Evolutionary conservation across 2,797 vertebrate genomes (phyloP).

Genomic region (Phataginus tricuspis): DNA sequence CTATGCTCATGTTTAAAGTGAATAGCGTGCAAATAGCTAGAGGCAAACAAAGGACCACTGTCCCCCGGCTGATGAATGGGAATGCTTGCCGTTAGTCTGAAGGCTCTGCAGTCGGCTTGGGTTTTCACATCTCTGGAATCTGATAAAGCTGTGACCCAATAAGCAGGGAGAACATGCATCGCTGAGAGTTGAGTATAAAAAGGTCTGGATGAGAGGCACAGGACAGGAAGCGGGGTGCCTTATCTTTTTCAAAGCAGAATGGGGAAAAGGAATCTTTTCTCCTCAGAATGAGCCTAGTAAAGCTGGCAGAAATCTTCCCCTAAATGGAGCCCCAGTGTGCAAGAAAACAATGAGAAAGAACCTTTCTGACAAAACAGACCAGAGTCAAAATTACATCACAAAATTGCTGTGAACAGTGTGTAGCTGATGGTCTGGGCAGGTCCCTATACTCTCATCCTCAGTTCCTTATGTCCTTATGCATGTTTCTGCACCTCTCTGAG

Average conservation of each 20-base stretch:
- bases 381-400: background rate
- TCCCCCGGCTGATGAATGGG: slow-evolving; percentile 26
- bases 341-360: background rate
- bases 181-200: background rate
- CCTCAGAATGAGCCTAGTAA: background rate
- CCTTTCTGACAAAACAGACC: background rate
- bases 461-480: background rate
- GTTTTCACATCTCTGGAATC: slow-evolving; percentile 43
- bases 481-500: background rate
- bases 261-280: background rate
- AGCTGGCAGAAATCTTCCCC: background rate
- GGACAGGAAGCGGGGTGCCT: slow-evolving; percentile 39
- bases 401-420: background rate
- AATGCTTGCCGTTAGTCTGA: background rate
- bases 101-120: background rate
- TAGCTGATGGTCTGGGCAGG: no score
- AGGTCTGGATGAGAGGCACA: background rate
- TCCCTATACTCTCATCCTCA: background rate
- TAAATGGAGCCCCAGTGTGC: background rate
- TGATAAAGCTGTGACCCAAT: slow-evolving; percentile 40
- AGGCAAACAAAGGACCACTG: slow-evolving; percentile 57
- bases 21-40: slow-evolving; percentile 2
- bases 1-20: background rate
- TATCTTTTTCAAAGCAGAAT: slow-evolving; percentile 44
- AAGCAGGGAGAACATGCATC: background rate